Evolutionary conservation across 2,888 invertebrate genomes (phyloP), one percentile per base, ranked within the genome.

Genomic region (Cheilosia pagana): DNA sequence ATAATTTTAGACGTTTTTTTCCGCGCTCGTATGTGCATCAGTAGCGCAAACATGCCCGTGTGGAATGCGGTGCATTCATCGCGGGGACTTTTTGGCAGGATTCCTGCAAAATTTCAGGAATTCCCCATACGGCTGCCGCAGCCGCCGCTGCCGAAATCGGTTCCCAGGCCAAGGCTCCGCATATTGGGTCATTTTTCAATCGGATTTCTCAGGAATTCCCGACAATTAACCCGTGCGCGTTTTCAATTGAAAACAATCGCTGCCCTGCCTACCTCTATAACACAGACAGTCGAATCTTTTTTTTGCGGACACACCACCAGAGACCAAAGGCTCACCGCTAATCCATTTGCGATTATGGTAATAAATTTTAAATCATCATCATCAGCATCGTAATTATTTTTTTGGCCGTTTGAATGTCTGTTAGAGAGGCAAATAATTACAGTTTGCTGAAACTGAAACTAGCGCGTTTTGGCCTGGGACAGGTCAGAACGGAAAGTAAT

Each of bases 301-400:
- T 31, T 12, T 19, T 14, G 31, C 28, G 23, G 21, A 8, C 16
- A 5, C 16, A 3, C 16, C 48, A 53, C 43, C 59, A 75, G 52
- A 68, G 76, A 60, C 68, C 59, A 76, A 67, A 76, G 68, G 60
- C 76, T 62, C 60, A 68, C 67, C 76, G 76, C 76, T 76, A 76
- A 76, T 76, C 76, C 76, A 52, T 76, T 67, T 59, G 76, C 76
- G 76, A 76, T 76, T 76, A 67, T 60, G 53, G 76, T 60, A 52
- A 76, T 76, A 60, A 68, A 76, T 76, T 68, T 60, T 23, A 60
- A 62, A 76, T 52, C 76, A 60, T 76, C 76, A 67, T 75, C 35
- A 74, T 59, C 45, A 75, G 19, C 57, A 35, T 65, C 23, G 31
- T 25, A 31, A 57, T 67, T 55, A 53, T 67, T 16, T 39, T 31